A percentile compares a stretch with the other conserved stretches of the same genome.
Evolutionary conservation across 2,888 invertebrate species (phyloP).

Genomic region (Drosophila antonietae): DNA sequence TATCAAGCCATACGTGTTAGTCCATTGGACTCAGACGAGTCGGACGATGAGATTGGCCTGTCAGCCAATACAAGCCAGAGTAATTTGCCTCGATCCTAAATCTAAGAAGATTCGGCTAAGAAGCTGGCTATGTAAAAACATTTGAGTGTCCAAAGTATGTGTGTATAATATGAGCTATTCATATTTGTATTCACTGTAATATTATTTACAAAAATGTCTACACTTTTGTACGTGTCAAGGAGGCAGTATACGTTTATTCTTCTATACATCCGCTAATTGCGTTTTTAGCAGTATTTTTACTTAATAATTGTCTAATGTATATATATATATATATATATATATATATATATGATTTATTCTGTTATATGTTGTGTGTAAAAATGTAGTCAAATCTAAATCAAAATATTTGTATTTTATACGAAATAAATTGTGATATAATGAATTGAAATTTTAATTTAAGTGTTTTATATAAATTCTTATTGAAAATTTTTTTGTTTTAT

Average conservation of each 20-base stretch:
- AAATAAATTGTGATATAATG: constrained; percentile 54
- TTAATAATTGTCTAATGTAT: not conserved
- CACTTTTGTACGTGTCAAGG: constrained; percentile 5
- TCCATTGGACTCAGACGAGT: constrained; percentile 94
- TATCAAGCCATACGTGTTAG: constrained; percentile 97
- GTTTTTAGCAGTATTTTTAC: constrained; percentile 36
- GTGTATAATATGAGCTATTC: constrained; percentile 2
- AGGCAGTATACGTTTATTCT: constrained; percentile 10
- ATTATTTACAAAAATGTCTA: constrained; percentile 7
- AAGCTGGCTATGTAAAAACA: constrained; percentile 6
- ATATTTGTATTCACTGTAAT: not conserved
- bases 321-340: constrained; percentile 3
- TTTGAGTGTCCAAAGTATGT: constrained; percentile 34
- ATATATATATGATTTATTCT: constrained; percentile 13
- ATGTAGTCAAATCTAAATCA: constrained; percentile 35
- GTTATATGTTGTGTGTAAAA: constrained; percentile 39
- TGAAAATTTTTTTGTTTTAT: not conserved
- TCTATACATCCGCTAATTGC: not conserved
- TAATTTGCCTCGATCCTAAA: constrained; percentile 65
- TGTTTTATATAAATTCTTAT: not conserved
- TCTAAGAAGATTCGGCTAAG: not conserved
- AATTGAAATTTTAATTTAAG: constrained; percentile 2
- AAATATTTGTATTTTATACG: constrained; percentile 38
- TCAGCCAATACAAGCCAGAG: constrained; percentile 80
- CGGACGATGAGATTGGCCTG: constrained; percentile 85